These are phyloP conservation scores for Mesorhabditis sp. DNA, from an alignment of 2,888 invertebrate species.

Conservation along the genomic window DNA sequence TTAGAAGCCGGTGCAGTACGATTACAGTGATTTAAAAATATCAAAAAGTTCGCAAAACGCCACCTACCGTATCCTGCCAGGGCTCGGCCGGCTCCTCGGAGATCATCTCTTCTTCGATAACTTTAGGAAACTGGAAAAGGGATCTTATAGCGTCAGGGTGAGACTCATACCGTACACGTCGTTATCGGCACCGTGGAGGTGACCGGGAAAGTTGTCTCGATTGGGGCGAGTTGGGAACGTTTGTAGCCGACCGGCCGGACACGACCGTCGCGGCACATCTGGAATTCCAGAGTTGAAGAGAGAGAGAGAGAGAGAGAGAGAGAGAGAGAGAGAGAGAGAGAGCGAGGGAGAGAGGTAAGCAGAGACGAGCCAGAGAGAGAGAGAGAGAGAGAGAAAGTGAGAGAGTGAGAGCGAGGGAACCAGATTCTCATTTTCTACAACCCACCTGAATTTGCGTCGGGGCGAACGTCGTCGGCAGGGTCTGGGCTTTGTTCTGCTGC, in stretches of 20 bases:
- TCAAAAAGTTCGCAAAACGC: not conserved
- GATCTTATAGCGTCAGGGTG: too few species aligned
- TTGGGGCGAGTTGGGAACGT: conserved; percentile 4
- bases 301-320: too few species aligned
- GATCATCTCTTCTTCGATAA: conserved; percentile 4
- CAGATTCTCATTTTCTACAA: too few species aligned
- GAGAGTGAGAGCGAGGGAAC: too few species aligned
- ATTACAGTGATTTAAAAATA: not conserved
- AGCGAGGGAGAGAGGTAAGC: too few species aligned
- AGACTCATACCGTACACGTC: not conserved
- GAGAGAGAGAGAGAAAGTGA: too few species aligned
- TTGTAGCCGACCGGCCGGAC: conserved; percentile 28
- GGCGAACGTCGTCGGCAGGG: conserved; percentile 15
- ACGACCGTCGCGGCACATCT: conserved; percentile 42
- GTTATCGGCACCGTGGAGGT: not conserved
- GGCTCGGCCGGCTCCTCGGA: conserved; percentile 6
- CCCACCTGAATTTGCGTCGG: too few species aligned
- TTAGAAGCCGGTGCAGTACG: too few species aligned
- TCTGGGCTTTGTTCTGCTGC: conserved; percentile 11
- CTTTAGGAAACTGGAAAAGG: not conserved
- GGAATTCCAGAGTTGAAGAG: not conserved
- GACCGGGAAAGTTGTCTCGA: conserved; percentile 26
- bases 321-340: too few species aligned
- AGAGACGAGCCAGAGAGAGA: too few species aligned
- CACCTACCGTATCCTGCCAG: not conserved